A percentile compares a stretch with the other conserved stretches of the same genome.
These are phyloP conservation scores for Lagorchestes hirsutus DNA, from an alignment of 2,797 vertebrate genomes.

Conservation along the genomic window DNA sequence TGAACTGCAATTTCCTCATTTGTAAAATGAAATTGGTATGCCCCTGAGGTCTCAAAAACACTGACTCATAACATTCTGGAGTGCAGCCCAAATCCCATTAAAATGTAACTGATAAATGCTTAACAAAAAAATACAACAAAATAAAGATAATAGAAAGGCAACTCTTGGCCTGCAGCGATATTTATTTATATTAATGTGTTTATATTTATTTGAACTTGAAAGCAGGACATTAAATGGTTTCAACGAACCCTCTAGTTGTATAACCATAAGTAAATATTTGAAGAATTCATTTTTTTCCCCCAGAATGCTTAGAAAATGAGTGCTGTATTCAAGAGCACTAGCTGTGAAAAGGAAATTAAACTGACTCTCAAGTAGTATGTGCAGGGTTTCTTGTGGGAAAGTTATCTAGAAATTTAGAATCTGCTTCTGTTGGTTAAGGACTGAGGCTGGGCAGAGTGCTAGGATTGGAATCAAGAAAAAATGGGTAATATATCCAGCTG, in stretches of 20 bases:
- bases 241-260: not conserved
- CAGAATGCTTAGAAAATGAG: not conserved
- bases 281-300: not conserved
- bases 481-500: not conserved
- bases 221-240: not conserved
- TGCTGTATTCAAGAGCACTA: not conserved
- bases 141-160: not conserved
- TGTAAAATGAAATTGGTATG: not conserved
- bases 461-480: not conserved
- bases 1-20: not conserved
- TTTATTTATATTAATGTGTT: not conserved
- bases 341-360: not conserved
- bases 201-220: not conserved
- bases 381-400: not conserved
- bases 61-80: not conserved
- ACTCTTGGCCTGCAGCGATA: not conserved
- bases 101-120: not conserved
- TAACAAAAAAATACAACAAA: not conserved
- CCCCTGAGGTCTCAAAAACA: not conserved
- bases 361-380: not conserved
- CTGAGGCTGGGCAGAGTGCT: not conserved
- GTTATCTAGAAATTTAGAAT: not conserved
- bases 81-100: not conserved
- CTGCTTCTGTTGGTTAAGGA: not conserved
- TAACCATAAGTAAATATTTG: not conserved